Evolutionary conservation across 2,888 invertebrate species (phyloP), one percentile per base, ranked within the genome.

Genomic region (Andrena camellia): DNA sequence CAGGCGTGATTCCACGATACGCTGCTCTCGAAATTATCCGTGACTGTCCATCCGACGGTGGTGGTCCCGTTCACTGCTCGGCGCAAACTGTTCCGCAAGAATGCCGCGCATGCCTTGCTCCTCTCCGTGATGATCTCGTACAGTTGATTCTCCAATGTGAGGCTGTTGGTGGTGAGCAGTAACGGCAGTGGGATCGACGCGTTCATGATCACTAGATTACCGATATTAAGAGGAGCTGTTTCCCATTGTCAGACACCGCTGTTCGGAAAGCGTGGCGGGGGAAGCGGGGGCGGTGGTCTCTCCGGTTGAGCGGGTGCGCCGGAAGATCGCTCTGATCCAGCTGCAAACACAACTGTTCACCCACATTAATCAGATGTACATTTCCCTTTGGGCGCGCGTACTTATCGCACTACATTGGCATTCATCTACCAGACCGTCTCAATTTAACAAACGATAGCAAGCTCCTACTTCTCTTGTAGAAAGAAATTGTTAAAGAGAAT

Each of bases 281-380:
- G 97, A 95, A 97, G 96, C 94, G 97, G 97, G 90, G 97, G 97
- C 94, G 97, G 97, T 94, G 97, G 97, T 94, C 97, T 96, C 93
- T 95, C 95, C 94, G 95, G 96, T 94, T 96, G 95, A 96, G 96
- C 96, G 94, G 96, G 97, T 94, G 96, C 96, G 94, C 95, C 96
- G 95, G 97, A 97, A 95, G 97, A 97, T 95, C 96, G 97, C 95
- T 98, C 98, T 94, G 97, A 98, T 95, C 97, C 97, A 96, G 97
- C 96, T 96, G 95, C 93, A 95, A 94, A 94, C 92, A 94, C 94
- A 93, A 93, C 93, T 95, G 94, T 88, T 85, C 77, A 66, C 67
- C 78, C 62, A 85, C 76, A 79, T 88, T 88, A 88, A 71, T 88
- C 78, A 59, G 81, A 69, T 72, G 85, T 54, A 78, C 67, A n/a